These are phyloP conservation scores for Caenorhabditis virilis DNA, from an alignment of 2,888 invertebrate genomes.

Conservation along the genomic window DNA sequence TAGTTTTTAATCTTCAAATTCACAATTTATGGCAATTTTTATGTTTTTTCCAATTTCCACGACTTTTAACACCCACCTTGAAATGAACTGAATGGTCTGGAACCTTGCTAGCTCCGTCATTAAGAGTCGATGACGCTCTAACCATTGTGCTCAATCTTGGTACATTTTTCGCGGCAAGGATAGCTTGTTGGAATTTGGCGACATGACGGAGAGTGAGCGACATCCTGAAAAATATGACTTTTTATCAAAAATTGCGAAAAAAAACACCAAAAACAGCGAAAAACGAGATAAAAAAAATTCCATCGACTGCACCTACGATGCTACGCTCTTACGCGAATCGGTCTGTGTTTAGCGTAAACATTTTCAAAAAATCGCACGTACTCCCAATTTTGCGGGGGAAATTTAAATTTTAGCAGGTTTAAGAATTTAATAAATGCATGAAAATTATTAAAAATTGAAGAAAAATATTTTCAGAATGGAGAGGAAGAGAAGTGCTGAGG, in stretches of 20 bases:
- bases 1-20: no score
- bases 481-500: neutral
- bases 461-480: neutral
- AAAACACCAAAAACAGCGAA: slow-evolving; percentile 4
- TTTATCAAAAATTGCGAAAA: neutral
- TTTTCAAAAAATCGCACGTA: slow-evolving; percentile 18
- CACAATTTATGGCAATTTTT: no score
- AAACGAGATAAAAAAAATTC: slow-evolving; percentile 22
- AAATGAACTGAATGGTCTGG: slow-evolving; percentile 56
- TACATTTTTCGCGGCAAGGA: slow-evolving; percentile 37
- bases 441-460: slow-evolving; percentile 2
- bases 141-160: slow-evolving; percentile 38
- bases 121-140: slow-evolving; percentile 46
- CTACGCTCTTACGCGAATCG: slow-evolving; percentile 19
- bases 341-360: slow-evolving; percentile 26
- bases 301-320: slow-evolving; percentile 33
- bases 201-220: slow-evolving; percentile 43
- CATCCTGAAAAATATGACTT: slow-evolving; percentile 25
- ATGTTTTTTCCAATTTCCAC: no score
- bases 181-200: slow-evolving; percentile 40
- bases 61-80: slow-evolving; percentile 44
- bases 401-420: neutral
- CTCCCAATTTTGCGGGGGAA: neutral
- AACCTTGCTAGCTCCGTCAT: slow-evolving; percentile 56
- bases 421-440: neutral